A percentile compares a stretch with the other conserved stretches of the same genome.
Conservation (phyloP, 1,140 invertebrate genomes). For the Anadara kagoshimensis region DNA sequence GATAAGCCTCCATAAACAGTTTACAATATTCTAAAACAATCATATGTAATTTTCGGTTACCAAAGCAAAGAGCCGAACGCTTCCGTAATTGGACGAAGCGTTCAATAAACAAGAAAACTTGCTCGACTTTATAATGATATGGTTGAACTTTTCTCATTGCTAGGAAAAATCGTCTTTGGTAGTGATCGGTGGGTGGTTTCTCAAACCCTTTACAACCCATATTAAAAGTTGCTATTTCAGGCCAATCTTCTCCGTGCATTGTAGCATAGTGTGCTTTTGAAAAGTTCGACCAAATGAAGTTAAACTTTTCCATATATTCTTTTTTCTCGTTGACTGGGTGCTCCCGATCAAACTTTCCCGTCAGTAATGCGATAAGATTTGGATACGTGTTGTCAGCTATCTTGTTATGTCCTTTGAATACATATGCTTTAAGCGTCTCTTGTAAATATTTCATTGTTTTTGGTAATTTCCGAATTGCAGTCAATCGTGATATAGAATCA, state of each 20-base stretch:
- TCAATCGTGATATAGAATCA: slow-evolving; percentile 87
- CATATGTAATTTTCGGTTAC: slow-evolving; percentile 40
- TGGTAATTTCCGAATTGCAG: slow-evolving; percentile 86
- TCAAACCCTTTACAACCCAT: no score
- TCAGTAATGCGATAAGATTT: slow-evolving; percentile 52
- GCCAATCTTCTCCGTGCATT: slow-evolving; percentile 74
- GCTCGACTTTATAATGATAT: neutral
- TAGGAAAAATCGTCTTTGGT: slow-evolving; percentile 68
- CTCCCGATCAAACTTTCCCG: neutral
- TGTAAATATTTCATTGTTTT: slow-evolving; percentile 79
- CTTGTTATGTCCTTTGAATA: slow-evolving; percentile 55
- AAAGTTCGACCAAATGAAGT: slow-evolving; percentile 73
- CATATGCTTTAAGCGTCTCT: slow-evolving; percentile 39
- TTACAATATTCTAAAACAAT: slow-evolving; percentile 47
- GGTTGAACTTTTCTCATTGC: slow-evolving; percentile 54
- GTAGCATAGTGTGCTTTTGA: slow-evolving; percentile 72
- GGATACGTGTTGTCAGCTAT: slow-evolving; percentile 57
- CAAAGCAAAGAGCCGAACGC: slow-evolving; percentile 44
- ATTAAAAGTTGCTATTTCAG: slow-evolving; percentile 71
- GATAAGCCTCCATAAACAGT: slow-evolving; percentile 44
- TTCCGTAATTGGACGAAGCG: slow-evolving; percentile 8
- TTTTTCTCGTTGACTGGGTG: no score
- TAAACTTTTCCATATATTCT: neutral
- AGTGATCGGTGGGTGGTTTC: slow-evolving; percentile 72
- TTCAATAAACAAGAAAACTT: slow-evolving; percentile 9